Evolutionary conservation across 35 echinoderm and acorn worm genomes (phyloP), one percentile per base, ranked within the genome.

Genomic region (Apostichopus parvimensis): DNA sequence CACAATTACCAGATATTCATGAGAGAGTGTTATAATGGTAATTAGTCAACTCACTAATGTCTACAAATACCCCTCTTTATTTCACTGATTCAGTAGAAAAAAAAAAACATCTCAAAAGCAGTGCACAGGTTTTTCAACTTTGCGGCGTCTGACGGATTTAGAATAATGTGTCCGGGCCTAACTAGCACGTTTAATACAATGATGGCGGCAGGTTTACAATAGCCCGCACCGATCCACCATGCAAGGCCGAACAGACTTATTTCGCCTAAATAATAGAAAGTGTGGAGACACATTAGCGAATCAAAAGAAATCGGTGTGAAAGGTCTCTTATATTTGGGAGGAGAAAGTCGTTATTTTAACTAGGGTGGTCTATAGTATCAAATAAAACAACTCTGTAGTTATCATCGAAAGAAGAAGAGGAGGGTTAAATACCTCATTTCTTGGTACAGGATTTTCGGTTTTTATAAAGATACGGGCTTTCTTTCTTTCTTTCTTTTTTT

Each of bases 31-130:
- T 54, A 82, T 82, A 54, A 14, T 17, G 79, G 34, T 82, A 82
- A 82, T 82, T 82, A 82, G 79, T 82, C 79, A 82, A 82, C 34
- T 54, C 79, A 55, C 79, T 82, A 82, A 82, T 82, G 79, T 82
- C 25, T 82, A 82, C 79, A 82, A 82, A 82, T 82, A 82, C 45
- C 79, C 53, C 18, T 82, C 55, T 82, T 55, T 82, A 52, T 45
- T 53, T 55, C 8, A 53, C 55, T 45, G 18, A 82, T 53, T 82
- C 79, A 82, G 17, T 13, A 68, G 62, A 17, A 68, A 17, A 13
- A 28, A 52, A 1, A 45, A 82, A n/a, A 82, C 52, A 0, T 17
- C 53, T 82, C 54, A 52, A 82, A 82, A 54, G 25, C 79, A 15
- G 79, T 82, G 45, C 79, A 82, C 79, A 9, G 79, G 11, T n/a